Base-by-base conservation (phyloP, 2,888 invertebrate species). In the Hemistola chrysoprasaria region DNA sequence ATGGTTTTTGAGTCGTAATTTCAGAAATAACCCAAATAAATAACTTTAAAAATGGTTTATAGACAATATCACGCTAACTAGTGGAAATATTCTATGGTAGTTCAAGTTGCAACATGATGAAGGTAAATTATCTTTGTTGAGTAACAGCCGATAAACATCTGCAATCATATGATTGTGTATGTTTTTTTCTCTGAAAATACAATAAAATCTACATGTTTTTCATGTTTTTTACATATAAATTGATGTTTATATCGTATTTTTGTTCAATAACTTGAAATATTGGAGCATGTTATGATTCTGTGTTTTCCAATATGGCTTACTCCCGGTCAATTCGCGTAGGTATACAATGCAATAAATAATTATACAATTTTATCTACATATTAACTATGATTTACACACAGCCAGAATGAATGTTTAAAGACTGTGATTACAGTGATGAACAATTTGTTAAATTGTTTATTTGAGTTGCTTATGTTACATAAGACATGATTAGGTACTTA, bases 281-380 rank as follows among this genome's bases (percentile, higher is more conserved):
- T 56, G 44, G 69, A 71, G 65, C 69, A 65, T 71, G 61, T 71
- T 75, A n/a, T n/a, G n/a, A n/a, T n/a, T n/a, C n/a, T n/a, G 65
- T 67, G 68, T 70, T 74, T 76, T 79, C 72, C 83, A 84, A 83
- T 76, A 84, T 82, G 84, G 84, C 83, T 71, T 71, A 60, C 58
- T 70, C 64, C 60, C 64, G 62, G 66, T 65, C 62, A 57, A 53
- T 63, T 60, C 34, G 46, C 57, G 53, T 62, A 55, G 52, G 54
- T 62, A 64, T 64, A 60, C 50, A 56, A 57, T 47, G 16, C 4
- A 16, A 56, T 44, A 44, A 65, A 52, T 54, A 59, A 58, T 50
- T 57, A 55, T 59, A 54, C 45, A 43, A 38, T 53, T 43, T 16
- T 16, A 16, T n/a, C n/a, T n/a, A n/a, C 45, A 34, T 38, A 37